A percentile compares a stretch with the other conserved stretches of the same genome.
Evolutionary conservation across 2,113 vertebrate genomes (phyloP).

Genomic region (Phodopus roborovskii): DNA sequence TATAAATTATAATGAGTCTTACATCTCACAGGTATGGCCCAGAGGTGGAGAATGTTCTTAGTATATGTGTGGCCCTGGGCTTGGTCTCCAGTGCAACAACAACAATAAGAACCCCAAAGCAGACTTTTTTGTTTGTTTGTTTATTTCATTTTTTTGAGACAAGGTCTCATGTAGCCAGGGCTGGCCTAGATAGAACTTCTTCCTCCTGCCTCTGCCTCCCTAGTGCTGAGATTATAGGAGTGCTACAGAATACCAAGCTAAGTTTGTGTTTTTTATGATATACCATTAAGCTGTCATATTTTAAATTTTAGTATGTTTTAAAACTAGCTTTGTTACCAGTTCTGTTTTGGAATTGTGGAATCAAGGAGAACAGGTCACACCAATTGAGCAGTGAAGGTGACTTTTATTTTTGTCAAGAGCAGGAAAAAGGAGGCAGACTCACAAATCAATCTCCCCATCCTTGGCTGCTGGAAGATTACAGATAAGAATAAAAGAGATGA

Average conservation of each 20-base stretch:
- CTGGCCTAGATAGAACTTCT: neutral
- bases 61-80: neutral
- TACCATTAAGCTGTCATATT: neutral
- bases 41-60: neutral
- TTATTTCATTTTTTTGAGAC: neutral
- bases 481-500: neutral
- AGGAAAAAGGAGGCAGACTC: neutral
- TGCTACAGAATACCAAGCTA: neutral
- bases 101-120: neutral
- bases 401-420: neutral
- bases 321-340: neutral
- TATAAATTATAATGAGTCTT: too few relatives aligned
- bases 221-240: neutral
- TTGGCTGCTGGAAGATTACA: neutral
- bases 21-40: too few relatives aligned
- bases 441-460: too few relatives aligned
- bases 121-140: neutral
- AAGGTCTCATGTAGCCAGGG: neutral
- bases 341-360: neutral
- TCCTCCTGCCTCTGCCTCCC: neutral
- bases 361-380: neutral
- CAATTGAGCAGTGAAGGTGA: neutral
- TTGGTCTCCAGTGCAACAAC: neutral
- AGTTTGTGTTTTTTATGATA: neutral
- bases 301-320: neutral